phyloP scores from a whole-genome alignment of 2,113 vertebrate species.

The Oreochromis niloticus region DNA sequence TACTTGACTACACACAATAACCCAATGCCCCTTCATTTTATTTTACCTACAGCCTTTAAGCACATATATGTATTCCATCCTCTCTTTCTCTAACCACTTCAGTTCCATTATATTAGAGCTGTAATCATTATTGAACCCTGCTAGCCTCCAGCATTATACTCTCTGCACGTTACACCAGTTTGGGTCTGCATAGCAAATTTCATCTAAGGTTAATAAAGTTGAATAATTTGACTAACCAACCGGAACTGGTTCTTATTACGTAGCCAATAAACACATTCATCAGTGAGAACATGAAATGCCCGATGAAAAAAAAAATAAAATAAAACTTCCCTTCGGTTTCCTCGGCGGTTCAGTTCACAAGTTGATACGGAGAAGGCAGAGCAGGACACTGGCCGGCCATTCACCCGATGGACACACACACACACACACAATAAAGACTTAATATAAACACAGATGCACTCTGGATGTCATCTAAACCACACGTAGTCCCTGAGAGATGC shows the following conservation, averaged over 20 bases:
- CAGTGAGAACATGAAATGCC: conserved; percentile 79
- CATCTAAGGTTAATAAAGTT: conserved; percentile 92
- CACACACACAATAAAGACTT: not conserved
- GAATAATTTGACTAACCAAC: conserved; percentile 94
- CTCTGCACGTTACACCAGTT: conserved; percentile 83
- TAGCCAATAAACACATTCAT: conserved; percentile 91
- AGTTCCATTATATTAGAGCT: conserved; percentile 76
- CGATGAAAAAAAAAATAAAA: conserved; percentile 12
- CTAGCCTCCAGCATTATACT: conserved; percentile 77
- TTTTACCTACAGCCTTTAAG: conserved; percentile 61
- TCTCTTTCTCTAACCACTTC: conserved; percentile 43
- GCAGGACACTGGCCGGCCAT: not conserved
- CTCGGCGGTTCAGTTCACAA: not conserved
- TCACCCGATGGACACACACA: not conserved
- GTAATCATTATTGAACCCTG: conserved; percentile 86
- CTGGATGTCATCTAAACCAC: conserved; percentile 47
- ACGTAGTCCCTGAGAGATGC: conserved; percentile 38
- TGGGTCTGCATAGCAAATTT: conserved; percentile 77
- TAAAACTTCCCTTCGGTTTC: conserved; percentile 44
- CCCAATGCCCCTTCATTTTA: conserved; percentile 55
- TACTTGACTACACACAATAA: conserved; percentile 71
- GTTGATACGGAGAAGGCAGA: not conserved
- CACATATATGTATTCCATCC: conserved; percentile 66
- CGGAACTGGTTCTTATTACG: conserved; percentile 84
- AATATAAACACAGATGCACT: conserved; percentile 37